Evolutionary conservation across 2,113 vertebrate genomes (phyloP).

Genomic region (Trichomycterus rosablanca): DNA sequence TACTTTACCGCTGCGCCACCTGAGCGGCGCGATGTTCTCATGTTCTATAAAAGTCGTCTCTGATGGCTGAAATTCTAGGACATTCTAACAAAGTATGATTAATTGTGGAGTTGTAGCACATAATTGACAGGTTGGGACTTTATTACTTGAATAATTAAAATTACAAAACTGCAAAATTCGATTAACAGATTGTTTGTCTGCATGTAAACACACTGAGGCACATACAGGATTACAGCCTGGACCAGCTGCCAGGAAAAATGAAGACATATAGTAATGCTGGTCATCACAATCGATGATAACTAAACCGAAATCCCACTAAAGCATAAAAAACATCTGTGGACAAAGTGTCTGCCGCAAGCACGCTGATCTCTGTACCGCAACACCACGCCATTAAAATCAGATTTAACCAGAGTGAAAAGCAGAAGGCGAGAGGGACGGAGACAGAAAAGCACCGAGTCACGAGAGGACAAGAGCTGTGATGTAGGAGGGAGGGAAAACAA

Average conservation of each 20-base stretch:
- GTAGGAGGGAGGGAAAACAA: constrained; percentile 5
- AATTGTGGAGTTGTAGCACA: too few relatives aligned
- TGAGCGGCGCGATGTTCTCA: too few relatives aligned
- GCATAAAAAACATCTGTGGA: too few relatives aligned
- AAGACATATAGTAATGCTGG: background rate
- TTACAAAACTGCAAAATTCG: too few relatives aligned
- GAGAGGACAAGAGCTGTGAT: constrained; percentile 5
- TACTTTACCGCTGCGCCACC: too few relatives aligned
- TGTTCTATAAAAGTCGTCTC: too few relatives aligned
- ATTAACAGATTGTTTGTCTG: too few relatives aligned
- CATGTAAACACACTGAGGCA: background rate
- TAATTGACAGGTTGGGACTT: too few relatives aligned
- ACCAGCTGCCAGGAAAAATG: background rate
- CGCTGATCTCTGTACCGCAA: background rate
- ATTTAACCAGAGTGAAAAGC: background rate
- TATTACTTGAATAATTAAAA: too few relatives aligned
- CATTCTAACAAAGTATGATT: too few relatives aligned
- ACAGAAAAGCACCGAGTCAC: constrained; percentile 16
- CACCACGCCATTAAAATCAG: background rate
- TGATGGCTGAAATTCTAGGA: too few relatives aligned
- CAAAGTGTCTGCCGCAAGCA: background rate
- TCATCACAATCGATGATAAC: constrained; percentile 18
- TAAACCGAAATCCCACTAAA: background rate
- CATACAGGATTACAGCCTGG: background rate
- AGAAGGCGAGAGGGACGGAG: background rate